Base-by-base conservation (phyloP, 1,140 invertebrate species). In the Cherax destructor region DNA sequence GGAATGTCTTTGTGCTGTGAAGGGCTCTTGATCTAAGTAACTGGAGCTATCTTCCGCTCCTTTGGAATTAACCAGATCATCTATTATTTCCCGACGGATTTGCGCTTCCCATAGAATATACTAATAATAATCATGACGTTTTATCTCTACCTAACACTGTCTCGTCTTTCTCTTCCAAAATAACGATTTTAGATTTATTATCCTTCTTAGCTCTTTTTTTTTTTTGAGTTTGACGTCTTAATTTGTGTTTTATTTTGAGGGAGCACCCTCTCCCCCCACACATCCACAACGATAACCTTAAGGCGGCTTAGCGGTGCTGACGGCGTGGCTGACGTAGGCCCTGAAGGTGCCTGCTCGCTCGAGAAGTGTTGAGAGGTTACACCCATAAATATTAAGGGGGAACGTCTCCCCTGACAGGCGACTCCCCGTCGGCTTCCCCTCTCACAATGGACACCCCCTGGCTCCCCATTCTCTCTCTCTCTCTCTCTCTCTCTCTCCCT, bases 261-360 rank as follows among this genome's bases (percentile, higher is more conserved):
- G 30, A 41, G 30, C 30, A 1, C 13, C 65, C 65, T 69, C 7
- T 16, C 86, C 30, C n/a, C 79, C 30, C 30, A 41, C 30, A 41
- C 30, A 41, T 41, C 30, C 30, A 41, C 30, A 41, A 41, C 30
- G 30, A 41, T 41, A 41, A 41, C 30, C 30, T 41, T 2, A 1
- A 41, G 30, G 30, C 30, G 30, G 2, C 52, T 16, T n/a, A 18
- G 24, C 9, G 21, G 74, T 18, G 74, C 81, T n/a, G 94, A 95
- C 96, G 95, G 96, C 93, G 93, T 95, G 94, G 94, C 95, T 95
- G 94, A 95, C 95, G 96, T 95, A 59, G 88, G 50, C 69, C 61
- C 77, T 47, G 88, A 83, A 85, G 91, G 91, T 83, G 69, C 83
- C 87, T 81, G 79, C 86, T 89, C 87, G 79, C 80, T 77, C 65